phyloP scores from a whole-genome alignment of 2,113 vertebrate species.

The Otolemur garnettii region DNA sequence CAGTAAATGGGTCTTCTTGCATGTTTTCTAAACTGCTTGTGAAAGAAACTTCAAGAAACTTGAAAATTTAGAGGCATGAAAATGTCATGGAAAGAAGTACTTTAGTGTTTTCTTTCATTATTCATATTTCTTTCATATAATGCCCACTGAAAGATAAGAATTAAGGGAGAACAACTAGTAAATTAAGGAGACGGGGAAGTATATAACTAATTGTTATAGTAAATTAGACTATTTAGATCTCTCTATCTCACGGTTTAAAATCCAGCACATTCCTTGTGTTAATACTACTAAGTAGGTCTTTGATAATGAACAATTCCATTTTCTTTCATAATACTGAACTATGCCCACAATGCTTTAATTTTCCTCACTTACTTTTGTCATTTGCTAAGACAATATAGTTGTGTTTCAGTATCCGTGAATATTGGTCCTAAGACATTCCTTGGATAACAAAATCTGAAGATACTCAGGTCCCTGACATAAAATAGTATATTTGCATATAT shows the following conservation, averaged over 20 bases:
- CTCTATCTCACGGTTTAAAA: slow-evolving; percentile 19
- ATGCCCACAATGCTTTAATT: background rate
- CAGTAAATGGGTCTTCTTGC: background rate
- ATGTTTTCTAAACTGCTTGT: background rate
- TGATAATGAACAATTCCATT: background rate
- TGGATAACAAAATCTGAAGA: background rate
- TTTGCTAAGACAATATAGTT: background rate
- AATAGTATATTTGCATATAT: background rate
- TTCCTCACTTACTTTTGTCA: background rate
- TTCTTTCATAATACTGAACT: background rate
- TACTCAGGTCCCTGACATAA: background rate
- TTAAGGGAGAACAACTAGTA: background rate
- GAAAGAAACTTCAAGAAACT: slow-evolving; percentile 31
- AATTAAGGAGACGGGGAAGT: background rate
- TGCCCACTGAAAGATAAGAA: background rate
- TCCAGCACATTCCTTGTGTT: background rate
- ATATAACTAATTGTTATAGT: background rate
- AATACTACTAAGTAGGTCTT: background rate
- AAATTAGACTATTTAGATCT: slow-evolving; percentile 34
- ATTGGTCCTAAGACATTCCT: background rate
- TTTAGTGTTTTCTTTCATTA: slow-evolving; percentile 48
- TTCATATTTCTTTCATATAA: background rate
- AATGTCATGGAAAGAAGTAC: slow-evolving; percentile 35
- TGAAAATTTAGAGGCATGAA: background rate
- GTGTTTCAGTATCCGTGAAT: background rate